Base-by-base conservation (phyloP, 2,797 vertebrate genomes). In the Menidia menidia region DNA sequence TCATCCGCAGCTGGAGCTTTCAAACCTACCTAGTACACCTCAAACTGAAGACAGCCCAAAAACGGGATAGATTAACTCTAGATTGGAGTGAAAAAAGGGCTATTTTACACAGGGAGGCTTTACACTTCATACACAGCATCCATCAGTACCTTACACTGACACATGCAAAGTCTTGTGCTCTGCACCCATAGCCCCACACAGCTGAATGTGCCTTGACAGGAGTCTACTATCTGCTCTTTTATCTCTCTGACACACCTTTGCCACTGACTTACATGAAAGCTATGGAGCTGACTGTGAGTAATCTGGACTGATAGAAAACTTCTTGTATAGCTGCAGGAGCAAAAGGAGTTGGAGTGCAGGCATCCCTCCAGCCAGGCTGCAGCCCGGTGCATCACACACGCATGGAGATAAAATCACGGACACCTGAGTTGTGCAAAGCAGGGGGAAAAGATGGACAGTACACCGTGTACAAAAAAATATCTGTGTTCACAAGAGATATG, bases 191-290 rank as follows among this genome's bases (percentile, higher is more conserved):
- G 77, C 77, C 61, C 64, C 44, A 68, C 85, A 60, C 72, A 69
- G 83, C 77, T 63, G 84, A 82, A 78, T 53, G 63, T 52, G 75
- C 56, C 73, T 82, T 53, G 75, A 80, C 60, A 81, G 60, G 51
- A 54, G 68, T 55, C 68, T 58, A 4, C 82, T 84, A 88, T 90
- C 86, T 32, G 60, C 25, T 78, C 87, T 86, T 88, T 90, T 80
- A 92, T 91, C 89, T 85, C 55, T 11, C 55, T 70, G 82, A 87
- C 82, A 80, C 52, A 82, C 80, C 85, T 86, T 68, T 67, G 64
- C 77, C 67, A 52, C 87, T 89, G 89, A 90, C 88, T 90, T 87
- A 90, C 85, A 92, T 91, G 85, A 90, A 89, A 88, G 88, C 81
- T 78, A 66, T 68, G 64, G 83, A 77, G 77, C 73, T 51, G 70